Conservation (phyloP, 92 coral and sea anemone species). For the Metridium senile region DNA sequence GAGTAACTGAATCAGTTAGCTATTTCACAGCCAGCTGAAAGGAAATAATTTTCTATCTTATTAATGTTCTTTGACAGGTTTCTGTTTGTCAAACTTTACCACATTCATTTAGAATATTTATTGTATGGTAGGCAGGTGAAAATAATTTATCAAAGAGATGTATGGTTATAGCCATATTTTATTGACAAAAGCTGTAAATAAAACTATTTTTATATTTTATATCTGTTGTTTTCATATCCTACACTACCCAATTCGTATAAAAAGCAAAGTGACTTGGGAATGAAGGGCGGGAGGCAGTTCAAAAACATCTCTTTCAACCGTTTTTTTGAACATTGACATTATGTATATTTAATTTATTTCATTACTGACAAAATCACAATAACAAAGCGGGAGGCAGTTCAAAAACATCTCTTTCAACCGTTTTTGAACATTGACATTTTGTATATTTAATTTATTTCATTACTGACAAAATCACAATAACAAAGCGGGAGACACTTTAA, state of each 20-base stretch:
- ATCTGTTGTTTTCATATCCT: not conserved
- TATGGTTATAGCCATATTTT: slow-evolving; percentile 59
- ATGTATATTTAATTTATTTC: too few species aligned
- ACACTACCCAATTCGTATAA: not conserved
- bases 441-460: too few species aligned
- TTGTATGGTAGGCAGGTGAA: not conserved
- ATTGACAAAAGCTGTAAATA: slow-evolving; percentile 43
- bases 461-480: too few species aligned
- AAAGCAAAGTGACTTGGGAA: too few species aligned
- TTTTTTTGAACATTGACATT: too few species aligned
- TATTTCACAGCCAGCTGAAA: not conserved
- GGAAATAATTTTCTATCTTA: not conserved
- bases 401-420: too few species aligned
- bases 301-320: too few species aligned
- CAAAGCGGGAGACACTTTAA: too few species aligned
- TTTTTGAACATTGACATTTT: too few species aligned
- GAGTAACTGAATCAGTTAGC: slow-evolving; percentile 21
- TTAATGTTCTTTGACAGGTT: not conserved
- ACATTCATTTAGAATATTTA: not conserved
- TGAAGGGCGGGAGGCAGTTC: too few species aligned
- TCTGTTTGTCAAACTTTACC: not conserved
- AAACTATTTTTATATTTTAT: slow-evolving; percentile 13
- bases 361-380: too few species aligned
- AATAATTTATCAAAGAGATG: slow-evolving; percentile 20
- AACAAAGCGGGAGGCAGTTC: too few species aligned